phyloP scores from a whole-genome alignment of 92 coral and sea anemone species.

The Montipora capitata region DNA sequence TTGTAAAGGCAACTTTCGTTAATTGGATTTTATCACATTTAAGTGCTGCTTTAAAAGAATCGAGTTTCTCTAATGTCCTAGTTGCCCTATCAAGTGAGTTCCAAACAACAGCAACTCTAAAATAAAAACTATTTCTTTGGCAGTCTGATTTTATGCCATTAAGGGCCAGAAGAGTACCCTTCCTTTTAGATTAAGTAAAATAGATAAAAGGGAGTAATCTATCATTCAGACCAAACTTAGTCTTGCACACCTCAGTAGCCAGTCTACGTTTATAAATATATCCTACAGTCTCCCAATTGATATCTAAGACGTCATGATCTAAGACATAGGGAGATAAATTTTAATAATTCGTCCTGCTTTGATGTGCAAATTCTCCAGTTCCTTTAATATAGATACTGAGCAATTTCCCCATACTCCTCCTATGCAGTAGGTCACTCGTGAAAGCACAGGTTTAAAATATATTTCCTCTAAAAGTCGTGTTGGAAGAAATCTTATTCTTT shows the following conservation, averaged over 20 bases:
- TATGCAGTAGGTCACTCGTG: conserved; percentile 14
- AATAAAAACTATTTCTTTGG: neutral
- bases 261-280: neutral
- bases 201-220: neutral
- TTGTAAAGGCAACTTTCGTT: neutral
- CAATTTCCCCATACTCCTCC: conserved; percentile 14
- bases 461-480: conserved; percentile 8
- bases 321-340: neutral
- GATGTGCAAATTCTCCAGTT: conserved; percentile 25
- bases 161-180: neutral
- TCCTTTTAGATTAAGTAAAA: neutral
- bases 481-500: conserved; percentile 7
- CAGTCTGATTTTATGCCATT: neutral
- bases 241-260: neutral
- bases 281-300: conserved; percentile 24
- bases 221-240: neutral
- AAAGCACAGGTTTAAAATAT: conserved; percentile 22
- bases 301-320: conserved; percentile 12
- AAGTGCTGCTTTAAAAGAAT: neutral
- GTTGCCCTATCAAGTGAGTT: neutral
- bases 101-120: neutral
- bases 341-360: conserved; percentile 5
- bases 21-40: neutral
- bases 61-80: neutral
- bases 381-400: conserved; percentile 3